phyloP scores from a whole-genome alignment of 92 coral and sea anemone species.

The Zoanthus solanderi region DNA sequence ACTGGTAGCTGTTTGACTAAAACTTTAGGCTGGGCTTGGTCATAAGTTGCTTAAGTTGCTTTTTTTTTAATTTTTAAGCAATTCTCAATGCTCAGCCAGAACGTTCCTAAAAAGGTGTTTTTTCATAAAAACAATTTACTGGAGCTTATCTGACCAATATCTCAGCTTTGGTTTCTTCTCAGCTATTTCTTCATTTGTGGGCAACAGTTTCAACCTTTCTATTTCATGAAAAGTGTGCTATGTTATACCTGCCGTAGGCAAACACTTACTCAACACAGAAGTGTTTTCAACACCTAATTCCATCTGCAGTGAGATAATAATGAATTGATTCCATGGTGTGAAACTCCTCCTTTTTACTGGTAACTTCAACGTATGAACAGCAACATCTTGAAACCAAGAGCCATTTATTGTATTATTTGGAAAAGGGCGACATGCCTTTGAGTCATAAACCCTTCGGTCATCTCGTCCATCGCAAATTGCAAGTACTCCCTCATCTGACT shows the following conservation, averaged over 20 bases:
- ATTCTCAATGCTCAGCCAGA: too few relatives aligned
- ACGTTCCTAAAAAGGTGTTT: too few relatives aligned
- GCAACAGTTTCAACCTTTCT: background rate
- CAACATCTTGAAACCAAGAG: background rate
- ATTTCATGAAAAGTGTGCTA: background rate
- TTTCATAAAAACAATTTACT: background rate
- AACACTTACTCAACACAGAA: background rate
- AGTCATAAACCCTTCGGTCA: background rate
- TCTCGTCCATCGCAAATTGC: conserved; percentile 19
- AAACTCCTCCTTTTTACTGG: background rate
- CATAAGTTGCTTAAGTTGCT: too few relatives aligned
- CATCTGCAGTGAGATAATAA: background rate
- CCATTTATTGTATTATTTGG: conserved; percentile 17
- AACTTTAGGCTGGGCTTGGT: too few relatives aligned
- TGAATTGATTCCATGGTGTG: background rate
- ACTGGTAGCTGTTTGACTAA: too few relatives aligned
- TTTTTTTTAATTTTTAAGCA: too few relatives aligned
- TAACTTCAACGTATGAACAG: background rate
- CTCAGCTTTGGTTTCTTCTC: background rate
- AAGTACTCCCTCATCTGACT: conserved; percentile 5
- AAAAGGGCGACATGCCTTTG: conserved; percentile 19
- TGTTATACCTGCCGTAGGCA: background rate
- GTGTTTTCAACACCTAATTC: background rate
- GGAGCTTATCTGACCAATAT: background rate
- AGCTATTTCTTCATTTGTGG: background rate